These are phyloP conservation scores for Medauroidea extradentata DNA, from an alignment of 1,140 invertebrate genomes.

Conservation along the genomic window DNA sequence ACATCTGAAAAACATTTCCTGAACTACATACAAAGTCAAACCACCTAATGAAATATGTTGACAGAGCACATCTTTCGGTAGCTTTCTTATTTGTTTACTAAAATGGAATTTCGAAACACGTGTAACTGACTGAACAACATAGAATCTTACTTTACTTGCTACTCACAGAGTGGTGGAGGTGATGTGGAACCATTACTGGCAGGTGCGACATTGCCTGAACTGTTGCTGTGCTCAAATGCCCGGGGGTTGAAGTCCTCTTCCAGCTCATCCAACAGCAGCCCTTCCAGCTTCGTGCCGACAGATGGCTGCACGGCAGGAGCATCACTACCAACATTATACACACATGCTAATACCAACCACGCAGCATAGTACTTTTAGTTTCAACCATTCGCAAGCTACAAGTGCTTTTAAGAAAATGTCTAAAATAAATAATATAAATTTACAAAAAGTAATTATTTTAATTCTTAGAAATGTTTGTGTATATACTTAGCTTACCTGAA, in stretches of 20 bases:
- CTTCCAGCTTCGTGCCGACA: conserved; percentile 76
- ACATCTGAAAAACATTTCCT: no score
- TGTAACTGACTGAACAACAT: no score
- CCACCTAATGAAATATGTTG: no score
- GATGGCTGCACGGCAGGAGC: conserved; percentile 47
- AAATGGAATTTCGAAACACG: no score
- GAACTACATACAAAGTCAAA: no score
- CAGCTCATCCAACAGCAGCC: conserved; percentile 75
- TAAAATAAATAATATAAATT: no score
- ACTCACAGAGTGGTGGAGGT: conserved; percentile 61
- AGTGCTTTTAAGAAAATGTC: neutral
- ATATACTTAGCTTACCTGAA: no score
- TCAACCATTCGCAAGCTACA: neutral
- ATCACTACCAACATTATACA: conserved; percentile 30
- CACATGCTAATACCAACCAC: conserved; percentile 5
- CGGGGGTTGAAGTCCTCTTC: conserved; percentile 73
- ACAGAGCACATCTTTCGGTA: no score
- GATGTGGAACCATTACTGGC: conserved; percentile 40
- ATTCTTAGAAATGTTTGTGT: no score
- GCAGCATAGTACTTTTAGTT: neutral
- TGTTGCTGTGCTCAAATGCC: conserved; percentile 57
- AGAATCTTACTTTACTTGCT: no score
- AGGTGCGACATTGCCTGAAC: conserved; percentile 36
- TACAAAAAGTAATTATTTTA: no score
- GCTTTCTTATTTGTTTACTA: no score